A percentile compares a stretch with the other conserved stretches of the same genome.
Conservation (phyloP, 1,140 invertebrate genomes). For the Drosophila nigrodunni region DNA sequence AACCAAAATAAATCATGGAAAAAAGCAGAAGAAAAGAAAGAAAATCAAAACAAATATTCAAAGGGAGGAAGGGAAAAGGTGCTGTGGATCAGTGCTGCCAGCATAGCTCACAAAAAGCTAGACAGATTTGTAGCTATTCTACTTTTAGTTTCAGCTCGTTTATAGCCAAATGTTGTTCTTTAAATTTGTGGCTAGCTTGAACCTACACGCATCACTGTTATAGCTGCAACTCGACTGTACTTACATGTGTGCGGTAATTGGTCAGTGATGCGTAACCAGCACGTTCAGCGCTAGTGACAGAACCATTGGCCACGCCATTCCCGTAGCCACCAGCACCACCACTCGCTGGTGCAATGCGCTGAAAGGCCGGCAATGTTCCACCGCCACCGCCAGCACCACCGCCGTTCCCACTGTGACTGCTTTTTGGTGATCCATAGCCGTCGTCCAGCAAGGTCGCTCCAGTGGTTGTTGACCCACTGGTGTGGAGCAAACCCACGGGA, state of each 20-base stretch:
- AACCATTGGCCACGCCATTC: slow-evolving; percentile 66
- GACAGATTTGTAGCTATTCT: too few species aligned
- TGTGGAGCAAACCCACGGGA: slow-evolving; percentile 55
- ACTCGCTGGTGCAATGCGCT: slow-evolving; percentile 58
- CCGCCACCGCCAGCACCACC: slow-evolving; percentile 19
- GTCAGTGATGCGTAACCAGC: slow-evolving; percentile 71
- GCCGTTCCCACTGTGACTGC: slow-evolving; percentile 61
- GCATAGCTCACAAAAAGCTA: too few species aligned
- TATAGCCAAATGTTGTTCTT: too few species aligned
- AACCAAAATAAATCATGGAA: not conserved
- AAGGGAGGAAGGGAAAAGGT: too few species aligned
- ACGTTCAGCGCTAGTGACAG: slow-evolving; percentile 59
- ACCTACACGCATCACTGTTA: not conserved
- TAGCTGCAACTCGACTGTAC: slow-evolving; percentile 24
- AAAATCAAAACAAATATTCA: too few species aligned
- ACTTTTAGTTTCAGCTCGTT: too few species aligned
- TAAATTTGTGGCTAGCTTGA: not conserved
- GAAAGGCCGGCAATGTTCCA: slow-evolving; percentile 74
- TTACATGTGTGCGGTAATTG: slow-evolving; percentile 81
- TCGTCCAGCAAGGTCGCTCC: slow-evolving; percentile 57
- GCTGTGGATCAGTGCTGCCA: too few species aligned
- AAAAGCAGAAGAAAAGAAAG: too few species aligned
- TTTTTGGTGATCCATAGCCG: slow-evolving; percentile 76
- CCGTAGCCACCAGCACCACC: slow-evolving; percentile 41
- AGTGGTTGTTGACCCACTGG: slow-evolving; percentile 34